A percentile compares a stretch with the other conserved stretches of the same genome.
These are phyloP conservation scores for Spatulosminthurus flaviceps DNA, from an alignment of 2,888 invertebrate genomes.

Conservation along the genomic window DNA sequence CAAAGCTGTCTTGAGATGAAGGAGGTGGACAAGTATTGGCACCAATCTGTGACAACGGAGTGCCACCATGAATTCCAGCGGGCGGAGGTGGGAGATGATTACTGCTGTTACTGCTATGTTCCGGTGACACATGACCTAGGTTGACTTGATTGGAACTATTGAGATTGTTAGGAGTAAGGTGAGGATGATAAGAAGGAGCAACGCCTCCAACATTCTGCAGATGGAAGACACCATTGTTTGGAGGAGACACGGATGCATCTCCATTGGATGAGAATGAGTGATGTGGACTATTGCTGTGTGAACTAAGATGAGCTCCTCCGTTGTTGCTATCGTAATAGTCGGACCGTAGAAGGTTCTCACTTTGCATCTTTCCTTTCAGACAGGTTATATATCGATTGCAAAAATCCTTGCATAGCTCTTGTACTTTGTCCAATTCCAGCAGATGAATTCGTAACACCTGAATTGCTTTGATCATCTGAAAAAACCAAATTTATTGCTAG, in stretches of 20 bases:
- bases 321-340: constrained; percentile 71
- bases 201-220: constrained; percentile 40
- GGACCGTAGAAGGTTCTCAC: constrained; percentile 82
- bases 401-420: constrained; percentile 93
- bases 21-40: constrained; percentile 74
- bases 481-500: constrained; percentile 62
- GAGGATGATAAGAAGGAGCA: constrained; percentile 61
- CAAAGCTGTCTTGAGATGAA: constrained; percentile 62
- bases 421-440: constrained; percentile 91
- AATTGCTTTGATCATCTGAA: constrained; percentile 84
- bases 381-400: constrained; percentile 92
- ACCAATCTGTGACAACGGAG: constrained; percentile 87
- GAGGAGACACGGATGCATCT: constrained; percentile 67
- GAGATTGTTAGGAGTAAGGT: constrained; percentile 23
- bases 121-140: constrained; percentile 52
- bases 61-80: constrained; percentile 80
- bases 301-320: constrained; percentile 63
- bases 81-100: constrained; percentile 53
- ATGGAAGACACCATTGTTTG: constrained; percentile 56
- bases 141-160: constrained; percentile 31
- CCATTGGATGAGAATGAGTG: constrained; percentile 64
- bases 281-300: constrained; percentile 63
- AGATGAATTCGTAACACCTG: constrained; percentile 92
- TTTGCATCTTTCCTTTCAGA: constrained; percentile 89
- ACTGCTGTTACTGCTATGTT: constrained; percentile 55